Percentiles rank a stretch among this genome's conserved stretches.
phyloP scores from a whole-genome alignment of 1,140 invertebrate genomes.

The Ericerus pela region DNA sequence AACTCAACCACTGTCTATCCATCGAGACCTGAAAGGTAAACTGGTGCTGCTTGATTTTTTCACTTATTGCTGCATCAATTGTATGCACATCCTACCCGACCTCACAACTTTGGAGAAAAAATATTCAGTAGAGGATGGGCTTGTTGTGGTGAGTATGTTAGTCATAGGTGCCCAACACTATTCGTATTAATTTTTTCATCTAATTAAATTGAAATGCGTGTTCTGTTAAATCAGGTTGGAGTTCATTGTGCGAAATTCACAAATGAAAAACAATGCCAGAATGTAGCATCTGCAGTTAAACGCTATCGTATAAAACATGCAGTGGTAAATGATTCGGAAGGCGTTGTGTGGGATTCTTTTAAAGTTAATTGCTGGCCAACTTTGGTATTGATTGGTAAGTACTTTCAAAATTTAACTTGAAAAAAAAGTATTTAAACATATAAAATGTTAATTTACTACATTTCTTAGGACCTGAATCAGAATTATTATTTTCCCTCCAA shows the following conservation, averaged over 20 bases:
- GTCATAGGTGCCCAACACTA: too few relatives aligned
- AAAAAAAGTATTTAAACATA: slow-evolving; percentile 2
- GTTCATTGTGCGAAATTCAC: slow-evolving; percentile 90
- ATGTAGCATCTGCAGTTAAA: slow-evolving; percentile 64
- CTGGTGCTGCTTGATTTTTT: slow-evolving; percentile 84
- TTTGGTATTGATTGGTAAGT: slow-evolving; percentile 56
- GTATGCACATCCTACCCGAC: slow-evolving; percentile 83
- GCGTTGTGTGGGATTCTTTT: slow-evolving; percentile 56
- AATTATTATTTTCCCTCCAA: slow-evolving; percentile 56
- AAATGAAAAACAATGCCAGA: slow-evolving; percentile 67
- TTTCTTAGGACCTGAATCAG: slow-evolving; percentile 48
- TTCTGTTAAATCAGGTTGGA: slow-evolving; percentile 55
- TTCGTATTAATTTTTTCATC: slow-evolving; percentile 4
- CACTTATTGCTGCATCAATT: slow-evolving; percentile 95
- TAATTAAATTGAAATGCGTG: neutral
- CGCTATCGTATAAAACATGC: slow-evolving; percentile 76
- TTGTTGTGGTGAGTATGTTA: slow-evolving; percentile 50
- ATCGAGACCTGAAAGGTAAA: slow-evolving; percentile 54
- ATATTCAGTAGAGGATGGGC: slow-evolving; percentile 50
- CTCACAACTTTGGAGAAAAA: slow-evolving; percentile 58
- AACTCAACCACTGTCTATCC: slow-evolving; percentile 43
- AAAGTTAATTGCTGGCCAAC: slow-evolving; percentile 84
- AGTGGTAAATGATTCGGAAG: slow-evolving; percentile 68
- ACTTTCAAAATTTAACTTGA: slow-evolving; percentile 12
- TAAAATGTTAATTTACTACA: neutral